phyloP scores from a whole-genome alignment of 2,888 invertebrate species.

The Fissipunctia ypsillon region DNA sequence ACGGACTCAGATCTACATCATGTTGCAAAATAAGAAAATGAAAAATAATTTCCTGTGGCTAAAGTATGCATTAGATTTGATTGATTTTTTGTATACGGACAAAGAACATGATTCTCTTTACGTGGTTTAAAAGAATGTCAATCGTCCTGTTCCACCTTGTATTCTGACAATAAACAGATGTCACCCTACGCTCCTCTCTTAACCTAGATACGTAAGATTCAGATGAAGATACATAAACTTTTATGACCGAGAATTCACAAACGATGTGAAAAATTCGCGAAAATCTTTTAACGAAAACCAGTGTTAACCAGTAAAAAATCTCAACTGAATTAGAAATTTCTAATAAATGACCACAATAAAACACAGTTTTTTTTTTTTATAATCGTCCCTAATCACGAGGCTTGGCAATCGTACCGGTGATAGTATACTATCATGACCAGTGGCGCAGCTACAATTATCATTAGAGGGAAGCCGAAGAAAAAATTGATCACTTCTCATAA shows the following conservation, averaged over 20 bases:
- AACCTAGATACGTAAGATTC: conserved; percentile 1
- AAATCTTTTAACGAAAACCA: conserved; percentile 15
- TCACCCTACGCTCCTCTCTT: background rate
- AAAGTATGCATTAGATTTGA: too few relatives aligned
- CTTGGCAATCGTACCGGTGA: conserved; percentile 28
- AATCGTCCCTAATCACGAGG: background rate
- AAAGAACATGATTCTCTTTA: too few relatives aligned
- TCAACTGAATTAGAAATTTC: background rate
- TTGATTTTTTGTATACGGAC: too few relatives aligned
- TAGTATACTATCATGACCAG: background rate
- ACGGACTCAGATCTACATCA: too few relatives aligned
- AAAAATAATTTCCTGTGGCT: too few relatives aligned
- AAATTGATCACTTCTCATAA: too few relatives aligned
- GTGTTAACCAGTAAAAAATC: conserved; percentile 8
- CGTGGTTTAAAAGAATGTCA: too few relatives aligned
- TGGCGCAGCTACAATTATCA: too few relatives aligned
- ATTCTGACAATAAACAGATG: background rate
- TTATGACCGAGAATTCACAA: conserved; percentile 8
- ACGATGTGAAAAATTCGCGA: background rate
- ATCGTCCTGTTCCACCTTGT: too few relatives aligned
- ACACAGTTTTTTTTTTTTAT: conserved; percentile 4
- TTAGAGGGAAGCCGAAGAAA: too few relatives aligned
- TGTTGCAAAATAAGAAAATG: too few relatives aligned
- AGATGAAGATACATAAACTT: conserved; percentile 15
- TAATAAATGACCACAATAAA: conserved; percentile 39